These are phyloP conservation scores for Coturnix japonica DNA, from an alignment of 2,113 vertebrate genomes.

Conservation along the genomic window DNA sequence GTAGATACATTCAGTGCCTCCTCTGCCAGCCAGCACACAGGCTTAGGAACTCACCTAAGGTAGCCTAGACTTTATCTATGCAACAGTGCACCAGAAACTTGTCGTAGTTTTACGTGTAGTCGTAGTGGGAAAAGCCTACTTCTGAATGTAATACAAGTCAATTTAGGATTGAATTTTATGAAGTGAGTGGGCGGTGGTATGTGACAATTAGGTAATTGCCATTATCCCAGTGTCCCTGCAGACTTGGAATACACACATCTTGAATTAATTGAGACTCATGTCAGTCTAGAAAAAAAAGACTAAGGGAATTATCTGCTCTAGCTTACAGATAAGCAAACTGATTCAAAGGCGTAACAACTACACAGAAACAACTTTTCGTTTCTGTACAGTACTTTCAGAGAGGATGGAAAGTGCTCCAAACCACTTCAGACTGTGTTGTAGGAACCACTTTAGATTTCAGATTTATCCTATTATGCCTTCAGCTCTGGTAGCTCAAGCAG, in stretches of 20 bases:
- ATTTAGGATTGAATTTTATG: constrained; percentile 13
- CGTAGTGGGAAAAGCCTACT: neutral
- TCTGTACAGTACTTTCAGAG: neutral
- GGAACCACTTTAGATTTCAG: neutral
- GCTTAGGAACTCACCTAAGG: neutral
- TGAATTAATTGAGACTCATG: constrained; percentile 20
- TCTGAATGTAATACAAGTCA: neutral
- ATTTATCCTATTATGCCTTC: neutral
- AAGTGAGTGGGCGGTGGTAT: constrained; percentile 18
- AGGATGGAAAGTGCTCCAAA: neutral
- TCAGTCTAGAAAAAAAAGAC: constrained; percentile 8
- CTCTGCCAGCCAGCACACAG: neutral
- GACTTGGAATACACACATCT: constrained; percentile 3
- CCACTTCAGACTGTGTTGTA: neutral
- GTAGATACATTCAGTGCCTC: neutral
- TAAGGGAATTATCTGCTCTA: neutral
- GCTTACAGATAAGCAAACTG: neutral
- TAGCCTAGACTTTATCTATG: neutral
- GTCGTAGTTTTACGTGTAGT: neutral
- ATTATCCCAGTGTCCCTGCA: constrained; percentile 22
- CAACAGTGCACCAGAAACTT: neutral
- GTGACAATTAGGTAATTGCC: constrained; percentile 43
- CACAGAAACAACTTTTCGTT: neutral
- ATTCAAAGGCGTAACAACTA: neutral
- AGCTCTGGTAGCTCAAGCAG: neutral